phyloP scores from a whole-genome alignment of 2,113 vertebrate species.

The Strix uralensis region DNA sequence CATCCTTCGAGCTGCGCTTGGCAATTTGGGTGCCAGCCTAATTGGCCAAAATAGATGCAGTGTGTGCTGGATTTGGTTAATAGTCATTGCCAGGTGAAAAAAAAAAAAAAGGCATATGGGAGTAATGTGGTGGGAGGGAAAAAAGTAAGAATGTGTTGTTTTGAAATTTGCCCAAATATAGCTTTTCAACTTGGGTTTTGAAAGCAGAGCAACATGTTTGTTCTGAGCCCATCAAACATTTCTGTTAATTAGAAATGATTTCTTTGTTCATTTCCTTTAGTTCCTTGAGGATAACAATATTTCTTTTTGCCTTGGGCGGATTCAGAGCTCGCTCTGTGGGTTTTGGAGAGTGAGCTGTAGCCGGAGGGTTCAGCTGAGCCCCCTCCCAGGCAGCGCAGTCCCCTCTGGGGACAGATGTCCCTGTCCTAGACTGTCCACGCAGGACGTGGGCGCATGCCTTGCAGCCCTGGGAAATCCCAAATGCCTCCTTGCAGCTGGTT shows the following conservation, averaged over 20 bases:
- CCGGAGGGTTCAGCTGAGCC: background rate
- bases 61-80: background rate
- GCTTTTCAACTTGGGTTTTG: constrained; percentile 12
- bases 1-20: background rate
- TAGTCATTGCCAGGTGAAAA: background rate
- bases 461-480: background rate
- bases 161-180: constrained; percentile 45
- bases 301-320: background rate
- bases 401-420: background rate
- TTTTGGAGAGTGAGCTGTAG: background rate
- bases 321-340: background rate
- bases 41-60: background rate
- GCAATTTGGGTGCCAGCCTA: background rate
- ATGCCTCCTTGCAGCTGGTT: background rate
- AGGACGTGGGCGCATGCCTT: background rate
- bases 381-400: background rate
- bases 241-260: constrained; percentile 44
- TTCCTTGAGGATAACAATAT: background rate
- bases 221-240: constrained; percentile 44
- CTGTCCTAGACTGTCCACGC: background rate
- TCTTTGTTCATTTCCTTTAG: constrained; percentile 22
- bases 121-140: background rate
- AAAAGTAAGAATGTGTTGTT: background rate
- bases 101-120: background rate
- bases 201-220: constrained; percentile 41